Evolutionary conservation across 2,797 vertebrate genomes (phyloP), one percentile per base, ranked within the genome.

Genomic region (Arnoldichthys spilopterus): DNA sequence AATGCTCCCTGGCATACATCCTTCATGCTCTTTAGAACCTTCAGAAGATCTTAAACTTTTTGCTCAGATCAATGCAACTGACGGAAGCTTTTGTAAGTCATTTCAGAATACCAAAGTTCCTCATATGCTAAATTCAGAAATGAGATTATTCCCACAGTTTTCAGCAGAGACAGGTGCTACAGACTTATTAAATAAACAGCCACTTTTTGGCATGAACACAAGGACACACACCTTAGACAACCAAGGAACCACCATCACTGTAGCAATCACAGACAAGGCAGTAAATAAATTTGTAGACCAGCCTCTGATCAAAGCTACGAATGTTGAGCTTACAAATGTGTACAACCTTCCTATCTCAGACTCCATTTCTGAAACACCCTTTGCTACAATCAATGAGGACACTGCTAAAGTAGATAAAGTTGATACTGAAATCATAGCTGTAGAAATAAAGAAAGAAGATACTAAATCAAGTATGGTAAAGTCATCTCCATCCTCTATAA

Each of bases 351-450:
- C 32, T 28, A 49, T 18, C 40, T 64, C 69, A 59, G 61, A 77
- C 24, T 6, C 40, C 34, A 77, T 70, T 30, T 13, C 22, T 70
- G n/a, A 15, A 9, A 37, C 28, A 34, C 11, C 45, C 74, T 26
- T 49, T 26, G 18, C 26, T 63, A 56, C 56, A 74, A 59, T 62
- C 56, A n/a, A 62, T 12, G 24, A 71, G 24, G 28, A 70, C 37
- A 24, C 22, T 15, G 26, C 16, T 64, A 74, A 64, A 47, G n/a
- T 18, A 16, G 62, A 71, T 64, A 74, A 64, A 47, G n/a, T 18
- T n/a, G 62, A 71, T 9, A 49, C 6, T 40, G 51, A 20, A 28
- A 40, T 2, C 3, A 70, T 71, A 76, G 59, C 20, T 59, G 81
- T 37, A 62, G 22, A 43, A 64, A 37, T 49, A 59, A 34, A 22